Evolutionary conservation across 2,888 invertebrate species (phyloP).

Genomic region (Amphimallon solstitiale): DNA sequence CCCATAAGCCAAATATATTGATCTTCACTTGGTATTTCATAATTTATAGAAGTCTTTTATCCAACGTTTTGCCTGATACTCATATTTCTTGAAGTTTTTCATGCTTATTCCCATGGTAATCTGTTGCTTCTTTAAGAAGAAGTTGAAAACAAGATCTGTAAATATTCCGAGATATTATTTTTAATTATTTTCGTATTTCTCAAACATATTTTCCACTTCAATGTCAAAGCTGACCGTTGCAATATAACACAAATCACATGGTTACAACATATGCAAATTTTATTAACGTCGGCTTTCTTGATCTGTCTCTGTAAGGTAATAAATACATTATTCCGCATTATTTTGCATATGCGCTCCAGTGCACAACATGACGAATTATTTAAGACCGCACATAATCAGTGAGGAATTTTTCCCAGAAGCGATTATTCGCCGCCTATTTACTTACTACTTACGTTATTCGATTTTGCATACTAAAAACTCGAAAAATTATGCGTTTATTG

Average conservation of each 20-base stretch:
- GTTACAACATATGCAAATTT: conserved; percentile 44
- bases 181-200: too few species aligned
- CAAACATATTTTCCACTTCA: too few species aligned
- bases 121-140: too few species aligned
- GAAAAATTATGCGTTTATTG: conserved; percentile 39
- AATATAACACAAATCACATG: neutral
- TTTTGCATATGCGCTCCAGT: conserved; percentile 43
- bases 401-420: conserved; percentile 36
- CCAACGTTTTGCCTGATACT: too few species aligned
- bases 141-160: too few species aligned
- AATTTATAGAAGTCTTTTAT: too few species aligned
- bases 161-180: too few species aligned
- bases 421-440: conserved; percentile 33
- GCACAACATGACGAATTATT: conserved; percentile 39
- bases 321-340: conserved; percentile 43
- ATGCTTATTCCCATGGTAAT: too few species aligned
- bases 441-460: conserved; percentile 22
- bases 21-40: too few species aligned
- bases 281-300: conserved; percentile 45
- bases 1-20: too few species aligned
- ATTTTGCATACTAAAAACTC: conserved; percentile 11
- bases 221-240: too few species aligned
- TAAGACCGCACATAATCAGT: conserved; percentile 12
- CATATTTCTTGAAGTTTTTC: too few species aligned
- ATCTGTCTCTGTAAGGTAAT: conserved; percentile 42